These are phyloP conservation scores for zebrafish (Danio rerio) DNA, from an alignment of 2,113 vertebrate species.

Conservation along the genomic window DNA sequence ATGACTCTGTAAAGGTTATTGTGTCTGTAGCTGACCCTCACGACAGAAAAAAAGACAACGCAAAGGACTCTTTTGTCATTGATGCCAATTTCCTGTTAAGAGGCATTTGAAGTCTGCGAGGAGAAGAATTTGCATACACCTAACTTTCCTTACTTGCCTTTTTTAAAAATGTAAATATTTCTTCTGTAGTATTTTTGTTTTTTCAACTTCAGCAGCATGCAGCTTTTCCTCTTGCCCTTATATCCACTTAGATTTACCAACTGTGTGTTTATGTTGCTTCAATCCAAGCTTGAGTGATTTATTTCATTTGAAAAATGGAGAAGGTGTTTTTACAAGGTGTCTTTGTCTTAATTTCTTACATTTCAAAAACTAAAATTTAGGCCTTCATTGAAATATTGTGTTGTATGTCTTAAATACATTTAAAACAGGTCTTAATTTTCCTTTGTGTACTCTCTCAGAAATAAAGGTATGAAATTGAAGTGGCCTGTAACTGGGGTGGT, in stretches of 20 bases:
- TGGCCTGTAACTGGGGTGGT: no score
- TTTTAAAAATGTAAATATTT: neutral
- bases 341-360: no score
- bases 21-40: neutral
- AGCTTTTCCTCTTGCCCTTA: neutral
- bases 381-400: no score
- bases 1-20: constrained; percentile 24
- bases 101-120: neutral
- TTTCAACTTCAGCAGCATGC: neutral
- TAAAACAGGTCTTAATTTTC: no score
- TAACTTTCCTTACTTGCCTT: neutral
- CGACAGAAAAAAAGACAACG: neutral
- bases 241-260: neutral
- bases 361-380: no score
- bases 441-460: no score
- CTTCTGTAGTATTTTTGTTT: no score
- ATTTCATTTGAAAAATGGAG: no score
- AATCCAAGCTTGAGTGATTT: neutral
- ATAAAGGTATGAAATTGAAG: no score
- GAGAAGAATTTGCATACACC: neutral
- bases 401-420: no score
- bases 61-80: constrained; percentile 20
- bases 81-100: constrained; percentile 56
- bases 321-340: no score
- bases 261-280: neutral